A percentile compares a stretch with the other conserved stretches of the same genome.
Evolutionary conservation across 2,797 vertebrate genomes (phyloP).

Genomic region (Catamblyrhynchus diadema): DNA sequence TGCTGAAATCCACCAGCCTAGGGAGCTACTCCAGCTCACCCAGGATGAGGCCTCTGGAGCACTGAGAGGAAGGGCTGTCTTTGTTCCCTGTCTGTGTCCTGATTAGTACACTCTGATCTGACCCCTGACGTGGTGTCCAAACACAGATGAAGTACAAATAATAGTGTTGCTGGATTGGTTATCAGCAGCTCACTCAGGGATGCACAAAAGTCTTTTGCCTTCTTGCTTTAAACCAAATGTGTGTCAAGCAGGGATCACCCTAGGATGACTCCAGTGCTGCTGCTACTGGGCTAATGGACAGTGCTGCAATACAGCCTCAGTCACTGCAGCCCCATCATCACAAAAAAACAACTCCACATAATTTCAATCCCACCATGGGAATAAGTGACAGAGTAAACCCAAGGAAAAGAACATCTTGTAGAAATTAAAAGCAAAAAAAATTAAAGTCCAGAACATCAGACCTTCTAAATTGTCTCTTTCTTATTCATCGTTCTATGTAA

Average conservation of each 20-base stretch:
- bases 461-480: background rate
- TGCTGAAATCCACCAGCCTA: background rate
- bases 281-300: background rate
- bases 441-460: background rate
- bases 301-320: rapidly evolving
- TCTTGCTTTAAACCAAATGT: background rate
- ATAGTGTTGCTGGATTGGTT: background rate
- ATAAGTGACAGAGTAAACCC: background rate
- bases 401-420: background rate
- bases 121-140: background rate
- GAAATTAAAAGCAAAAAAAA: background rate
- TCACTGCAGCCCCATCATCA: rapidly evolving
- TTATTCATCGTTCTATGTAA: background rate
- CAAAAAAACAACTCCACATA: background rate
- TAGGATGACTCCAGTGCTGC: background rate
- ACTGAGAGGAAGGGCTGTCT: background rate
- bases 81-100: background rate
- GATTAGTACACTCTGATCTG: conserved; percentile 1
- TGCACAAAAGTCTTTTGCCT: background rate
- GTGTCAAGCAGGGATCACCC: background rate
- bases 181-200: background rate
- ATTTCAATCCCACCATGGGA: background rate
- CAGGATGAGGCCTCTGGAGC: background rate
- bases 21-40: background rate
- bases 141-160: background rate